Evolutionary conservation across 37 sponge, comb jelly and placozoan genomes (phyloP).

Genomic region (Sycon ciliatum): DNA sequence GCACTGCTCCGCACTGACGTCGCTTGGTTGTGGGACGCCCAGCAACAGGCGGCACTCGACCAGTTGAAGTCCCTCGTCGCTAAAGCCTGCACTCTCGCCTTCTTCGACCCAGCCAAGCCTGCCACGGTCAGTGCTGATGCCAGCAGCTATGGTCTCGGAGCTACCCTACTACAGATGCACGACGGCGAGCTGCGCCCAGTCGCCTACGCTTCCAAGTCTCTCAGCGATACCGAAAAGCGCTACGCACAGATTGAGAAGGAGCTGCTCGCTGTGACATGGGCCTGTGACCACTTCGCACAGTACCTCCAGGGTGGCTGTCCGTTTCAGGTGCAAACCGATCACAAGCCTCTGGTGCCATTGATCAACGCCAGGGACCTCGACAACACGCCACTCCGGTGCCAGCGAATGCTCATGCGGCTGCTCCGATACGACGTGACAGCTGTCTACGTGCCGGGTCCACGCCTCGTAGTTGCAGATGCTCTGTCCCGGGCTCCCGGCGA

Average conservation of each 20-base stretch:
- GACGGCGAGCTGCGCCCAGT: constrained; percentile 12
- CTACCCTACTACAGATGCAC: constrained; percentile 1
- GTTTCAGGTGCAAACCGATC: constrained; percentile 14
- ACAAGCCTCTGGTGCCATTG: constrained; percentile 17
- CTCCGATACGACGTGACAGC: neutral
- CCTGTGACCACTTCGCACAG: constrained; percentile 15
- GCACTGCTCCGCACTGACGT: neutral
- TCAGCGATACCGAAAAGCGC: neutral
- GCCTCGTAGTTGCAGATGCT: neutral
- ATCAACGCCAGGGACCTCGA: neutral
- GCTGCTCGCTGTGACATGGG: neutral
- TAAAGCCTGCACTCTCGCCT: neutral
- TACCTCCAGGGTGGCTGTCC: neutral
- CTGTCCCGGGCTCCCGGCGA: constrained; percentile 23
- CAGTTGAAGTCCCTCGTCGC: neutral
- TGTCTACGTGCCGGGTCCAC: neutral
- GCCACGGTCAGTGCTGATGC: neutral
- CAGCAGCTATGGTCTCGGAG: neutral
- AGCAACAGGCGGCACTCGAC: neutral
- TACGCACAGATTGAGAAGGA: constrained; percentile 15
- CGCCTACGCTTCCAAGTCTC: neutral
- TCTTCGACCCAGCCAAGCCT: neutral
- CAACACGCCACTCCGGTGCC: neutral
- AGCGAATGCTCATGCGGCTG: neutral
- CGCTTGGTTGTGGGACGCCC: neutral